Percentiles rank a stretch among this genome's conserved stretches.
Conservation (phyloP, 2,888 invertebrate genomes). For the Diploptera punctata region DNA sequence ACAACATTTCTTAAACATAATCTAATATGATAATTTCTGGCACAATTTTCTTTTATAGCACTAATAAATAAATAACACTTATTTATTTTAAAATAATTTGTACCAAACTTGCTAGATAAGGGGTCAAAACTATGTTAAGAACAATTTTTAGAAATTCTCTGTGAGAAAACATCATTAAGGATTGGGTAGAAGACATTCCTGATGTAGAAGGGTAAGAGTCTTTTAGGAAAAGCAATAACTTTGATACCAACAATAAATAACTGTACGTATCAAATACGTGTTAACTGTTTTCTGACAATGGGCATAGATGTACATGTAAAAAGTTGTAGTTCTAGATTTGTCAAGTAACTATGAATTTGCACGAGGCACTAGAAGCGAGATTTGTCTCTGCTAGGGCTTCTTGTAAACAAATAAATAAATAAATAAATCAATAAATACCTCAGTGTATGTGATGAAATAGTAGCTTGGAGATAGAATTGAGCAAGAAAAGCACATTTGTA, state of each 20-base stretch:
- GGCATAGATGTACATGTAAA: conserved; percentile 18
- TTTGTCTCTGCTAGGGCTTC: conserved; percentile 28
- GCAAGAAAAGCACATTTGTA: neutral
- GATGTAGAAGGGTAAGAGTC: neutral
- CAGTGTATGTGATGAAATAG: conserved; percentile 30
- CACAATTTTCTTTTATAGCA: too few species aligned
- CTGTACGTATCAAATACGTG: conserved; percentile 9
- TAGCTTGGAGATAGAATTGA: conserved; percentile 3
- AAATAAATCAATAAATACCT: conserved; percentile 31
- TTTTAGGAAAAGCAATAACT: conserved; percentile 36
- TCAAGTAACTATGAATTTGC: conserved; percentile 8
- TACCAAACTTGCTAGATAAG: too few species aligned
- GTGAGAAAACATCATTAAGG: neutral
- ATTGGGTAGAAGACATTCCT: conserved; percentile 6
- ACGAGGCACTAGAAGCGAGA: neutral
- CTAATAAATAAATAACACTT: too few species aligned
- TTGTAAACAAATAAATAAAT: conserved; percentile 28
- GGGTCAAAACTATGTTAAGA: too few species aligned
- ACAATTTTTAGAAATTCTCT: too few species aligned
- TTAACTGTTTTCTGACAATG: conserved; percentile 24
- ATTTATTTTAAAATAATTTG: too few species aligned
- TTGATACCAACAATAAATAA: conserved; percentile 31
- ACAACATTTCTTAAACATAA: too few species aligned
- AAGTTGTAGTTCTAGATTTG: conserved; percentile 22
- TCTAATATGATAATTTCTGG: too few species aligned